Evolutionary conservation across 1,140 invertebrate species (phyloP).

Genomic region (Teleogryllus occipitalis): DNA sequence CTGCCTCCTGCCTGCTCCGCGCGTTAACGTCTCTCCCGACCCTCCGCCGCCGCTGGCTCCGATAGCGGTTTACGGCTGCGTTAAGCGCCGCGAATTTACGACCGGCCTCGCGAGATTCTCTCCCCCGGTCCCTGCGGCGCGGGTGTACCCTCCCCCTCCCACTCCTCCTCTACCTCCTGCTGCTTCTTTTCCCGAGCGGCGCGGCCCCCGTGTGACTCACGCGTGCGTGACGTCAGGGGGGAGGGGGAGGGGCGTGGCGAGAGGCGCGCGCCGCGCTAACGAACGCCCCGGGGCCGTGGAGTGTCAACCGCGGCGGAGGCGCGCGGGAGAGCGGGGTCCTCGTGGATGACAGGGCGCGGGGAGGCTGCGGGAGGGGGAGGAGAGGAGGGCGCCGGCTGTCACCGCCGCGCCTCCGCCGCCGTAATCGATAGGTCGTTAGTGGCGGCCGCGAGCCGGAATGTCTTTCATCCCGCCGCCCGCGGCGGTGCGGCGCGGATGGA

Average conservation of each 20-base stretch:
- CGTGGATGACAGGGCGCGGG: background rate
- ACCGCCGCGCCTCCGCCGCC: background rate
- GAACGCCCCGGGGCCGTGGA: background rate
- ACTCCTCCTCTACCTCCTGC: too few relatives aligned
- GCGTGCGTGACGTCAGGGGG: background rate
- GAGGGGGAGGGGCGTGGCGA: background rate
- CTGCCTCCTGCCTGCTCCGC: background rate
- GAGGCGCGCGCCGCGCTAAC: background rate
- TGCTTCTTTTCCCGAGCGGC: too few relatives aligned
- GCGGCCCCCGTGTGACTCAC: background rate
- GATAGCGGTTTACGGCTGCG: background rate
- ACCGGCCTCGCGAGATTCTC: background rate
- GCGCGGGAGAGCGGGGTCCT: background rate
- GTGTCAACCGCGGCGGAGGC: background rate
- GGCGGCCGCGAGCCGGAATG: background rate
- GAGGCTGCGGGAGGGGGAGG: background rate
- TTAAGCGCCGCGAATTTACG: background rate
- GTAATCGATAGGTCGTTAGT: constrained; percentile 1
- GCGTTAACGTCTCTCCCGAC: background rate
- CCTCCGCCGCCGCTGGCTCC: too few relatives aligned
- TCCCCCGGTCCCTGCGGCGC: too few relatives aligned
- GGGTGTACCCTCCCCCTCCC: too few relatives aligned
- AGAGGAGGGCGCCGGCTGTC: background rate
- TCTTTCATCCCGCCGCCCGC: background rate
- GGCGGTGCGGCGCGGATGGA: background rate